phyloP scores from a whole-genome alignment of 2,888 invertebrate species.

The Synanthedon andrenaeformis region DNA sequence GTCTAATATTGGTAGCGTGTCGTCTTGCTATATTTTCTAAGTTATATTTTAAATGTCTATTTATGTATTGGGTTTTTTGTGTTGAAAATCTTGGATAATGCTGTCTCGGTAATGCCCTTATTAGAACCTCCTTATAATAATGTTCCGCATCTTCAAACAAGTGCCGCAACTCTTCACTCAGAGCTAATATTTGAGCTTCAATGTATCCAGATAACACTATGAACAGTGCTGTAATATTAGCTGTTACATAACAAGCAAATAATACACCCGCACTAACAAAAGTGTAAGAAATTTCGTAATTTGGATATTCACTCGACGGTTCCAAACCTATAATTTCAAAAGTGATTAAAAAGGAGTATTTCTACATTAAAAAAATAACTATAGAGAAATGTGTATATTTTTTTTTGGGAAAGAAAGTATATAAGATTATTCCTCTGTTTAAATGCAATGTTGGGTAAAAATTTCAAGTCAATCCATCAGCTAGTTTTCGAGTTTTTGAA shows the following conservation, averaged over 20 bases:
- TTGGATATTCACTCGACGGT: conserved; percentile 5
- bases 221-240: conserved; percentile 17
- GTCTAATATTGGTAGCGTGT: conserved; percentile 17
- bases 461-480: no score
- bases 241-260: conserved; percentile 22
- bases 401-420: no score
- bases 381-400: no score
- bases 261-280: conserved; percentile 11
- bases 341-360: no score
- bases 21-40: conserved; percentile 16
- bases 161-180: conserved; percentile 7
- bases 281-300: conserved; percentile 7
- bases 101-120: conserved; percentile 8
- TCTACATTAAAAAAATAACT: no score
- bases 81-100: conserved; percentile 6
- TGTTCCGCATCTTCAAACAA: conserved; percentile 3
- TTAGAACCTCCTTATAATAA: neutral
- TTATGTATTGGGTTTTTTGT: conserved; percentile 2
- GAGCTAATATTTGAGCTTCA: conserved; percentile 12
- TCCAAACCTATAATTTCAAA: conserved; percentile 7
- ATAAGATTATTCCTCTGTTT: no score
- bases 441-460: no score
- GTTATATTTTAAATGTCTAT: conserved; percentile 12
- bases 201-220: conserved; percentile 11
- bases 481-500: no score